phyloP scores from a whole-genome alignment of 2,888 invertebrate genomes.

The Phymatocera aterrima region DNA sequence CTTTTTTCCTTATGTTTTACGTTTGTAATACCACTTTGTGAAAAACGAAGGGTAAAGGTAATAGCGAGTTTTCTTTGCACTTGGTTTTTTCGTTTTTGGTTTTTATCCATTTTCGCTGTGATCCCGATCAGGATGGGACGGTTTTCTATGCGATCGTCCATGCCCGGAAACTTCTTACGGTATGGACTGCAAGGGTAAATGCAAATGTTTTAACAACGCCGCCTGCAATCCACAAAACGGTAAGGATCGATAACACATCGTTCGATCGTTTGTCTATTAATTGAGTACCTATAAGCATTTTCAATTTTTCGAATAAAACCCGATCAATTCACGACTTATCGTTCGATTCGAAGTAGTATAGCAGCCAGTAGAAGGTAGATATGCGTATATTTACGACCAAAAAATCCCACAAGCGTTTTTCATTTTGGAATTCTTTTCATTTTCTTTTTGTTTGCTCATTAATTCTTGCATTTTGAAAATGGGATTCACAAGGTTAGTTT shows the following conservation, averaged over 20 bases:
- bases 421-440: constrained; percentile 9
- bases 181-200: constrained; percentile 84
- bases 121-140: constrained; percentile 79
- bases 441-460: not conserved
- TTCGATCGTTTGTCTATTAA: not conserved
- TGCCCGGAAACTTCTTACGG: constrained; percentile 92
- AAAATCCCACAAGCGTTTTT: too few species aligned
- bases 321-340: too few species aligned
- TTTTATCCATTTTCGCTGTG: constrained; percentile 5
- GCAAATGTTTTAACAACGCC: constrained; percentile 88
- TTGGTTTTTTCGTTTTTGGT: not conserved
- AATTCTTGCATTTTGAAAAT: too few species aligned
- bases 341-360: too few species aligned
- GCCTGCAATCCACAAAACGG: constrained; percentile 91
- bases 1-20: too few species aligned
- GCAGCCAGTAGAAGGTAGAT: too few species aligned
- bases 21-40: too few species aligned
- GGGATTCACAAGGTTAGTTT: too few species aligned
- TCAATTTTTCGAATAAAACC: too few species aligned
- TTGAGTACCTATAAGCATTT: too few species aligned
- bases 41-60: constrained; percentile 10
- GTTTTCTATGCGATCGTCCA: constrained; percentile 90
- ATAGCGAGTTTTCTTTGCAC: not conserved
- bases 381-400: too few species aligned
- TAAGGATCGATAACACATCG: constrained; percentile 68